Base-by-base conservation (phyloP, 2,113 vertebrate genomes). In the Vulpes vulpes region DNA sequence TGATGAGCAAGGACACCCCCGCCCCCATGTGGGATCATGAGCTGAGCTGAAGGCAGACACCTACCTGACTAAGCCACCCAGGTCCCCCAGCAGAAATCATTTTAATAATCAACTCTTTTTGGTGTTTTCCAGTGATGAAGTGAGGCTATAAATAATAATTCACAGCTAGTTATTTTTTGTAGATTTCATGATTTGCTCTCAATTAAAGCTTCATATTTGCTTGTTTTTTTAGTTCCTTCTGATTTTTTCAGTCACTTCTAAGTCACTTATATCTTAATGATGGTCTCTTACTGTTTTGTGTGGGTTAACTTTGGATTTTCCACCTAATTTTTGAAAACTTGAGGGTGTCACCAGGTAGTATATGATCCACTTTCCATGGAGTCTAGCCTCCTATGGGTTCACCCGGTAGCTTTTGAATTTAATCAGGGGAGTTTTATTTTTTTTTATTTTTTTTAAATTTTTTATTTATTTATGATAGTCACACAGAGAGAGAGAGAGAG, bases 281-380 rank as follows among this genome's bases (percentile, higher is more conserved):
- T 38, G 32, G 23, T 20, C 25, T 79, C 38, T 62, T 83, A n/a
- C 20, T 81, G 32, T 64, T 93, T 88, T 84, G 7, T 38, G 16
- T 57, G 78, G 22, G 16, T 64, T 82, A 93, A 32, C 93, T 89
- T 65, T 83, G 22, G 32, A 67, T 95, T 96, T 89, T 93, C 11
- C 4, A 88, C 15, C 16, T 84, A 55, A 86, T 94, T 81, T 86
- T 85, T 59, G 83, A 86, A 76, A 87, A 30, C 30, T 22, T 85
- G 81, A 69, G 5, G 53, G 53, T 89, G n/a, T 8, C 23, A 35
- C 32, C 8, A 0, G 51, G 57, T 65, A 22, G 20, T 53, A 25
- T 30, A 43, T 74, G 30, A 53, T 94, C 38, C 9, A 65, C 35
- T 89, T 35, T 3, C 57, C 7, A 32, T 0, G 32, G 19, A 65